A percentile compares a stretch with the other conserved stretches of the same genome.
Conservation (phyloP, 1,140 invertebrate species). For the Coelopa frigida region DNA sequence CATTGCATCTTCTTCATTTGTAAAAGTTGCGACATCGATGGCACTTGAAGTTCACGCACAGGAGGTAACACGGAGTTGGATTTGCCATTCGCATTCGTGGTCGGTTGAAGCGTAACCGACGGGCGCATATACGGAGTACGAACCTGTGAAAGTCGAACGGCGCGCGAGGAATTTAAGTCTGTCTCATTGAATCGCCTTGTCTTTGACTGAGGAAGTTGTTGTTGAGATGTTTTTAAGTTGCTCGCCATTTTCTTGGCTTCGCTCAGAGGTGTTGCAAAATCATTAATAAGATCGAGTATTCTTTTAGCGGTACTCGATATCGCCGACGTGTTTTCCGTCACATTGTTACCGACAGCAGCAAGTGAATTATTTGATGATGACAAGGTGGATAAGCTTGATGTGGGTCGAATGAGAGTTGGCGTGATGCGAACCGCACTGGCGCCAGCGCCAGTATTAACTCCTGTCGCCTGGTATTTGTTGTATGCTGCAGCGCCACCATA, state of each 20-base stretch:
- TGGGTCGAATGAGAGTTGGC: slow-evolving; percentile 18
- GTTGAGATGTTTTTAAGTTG: slow-evolving; percentile 21
- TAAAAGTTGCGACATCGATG: slow-evolving; percentile 53
- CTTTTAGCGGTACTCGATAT: slow-evolving; percentile 56
- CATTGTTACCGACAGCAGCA: not conserved
- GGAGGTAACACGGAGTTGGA: slow-evolving; percentile 6
- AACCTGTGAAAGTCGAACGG: slow-evolving; percentile 14
- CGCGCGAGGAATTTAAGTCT: slow-evolving; percentile 12
- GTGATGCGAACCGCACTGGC: slow-evolving; percentile 10
- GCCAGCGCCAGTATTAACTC: slow-evolving; percentile 7
- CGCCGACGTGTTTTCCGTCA: slow-evolving; percentile 28
- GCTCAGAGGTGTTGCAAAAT: slow-evolving; percentile 64
- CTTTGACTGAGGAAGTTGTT: slow-evolving; percentile 21
- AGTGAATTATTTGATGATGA: slow-evolving; percentile 16
- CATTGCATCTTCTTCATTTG: slow-evolving; percentile 55
- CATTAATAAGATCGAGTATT: slow-evolving; percentile 64
- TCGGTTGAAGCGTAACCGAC: slow-evolving; percentile 12
- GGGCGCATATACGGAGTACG: slow-evolving; percentile 17
- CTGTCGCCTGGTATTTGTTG: slow-evolving; percentile 47
- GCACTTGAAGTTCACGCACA: slow-evolving; percentile 48
- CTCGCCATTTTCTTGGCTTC: slow-evolving; percentile 64
- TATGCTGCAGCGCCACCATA: slow-evolving; percentile 71
- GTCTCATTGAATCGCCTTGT: slow-evolving; percentile 19
- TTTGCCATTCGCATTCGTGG: slow-evolving; percentile 1
- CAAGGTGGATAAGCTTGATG: slow-evolving; percentile 26